phyloP scores from a whole-genome alignment of 92 coral and sea anemone genomes.

The Blastomussa wellsi region DNA sequence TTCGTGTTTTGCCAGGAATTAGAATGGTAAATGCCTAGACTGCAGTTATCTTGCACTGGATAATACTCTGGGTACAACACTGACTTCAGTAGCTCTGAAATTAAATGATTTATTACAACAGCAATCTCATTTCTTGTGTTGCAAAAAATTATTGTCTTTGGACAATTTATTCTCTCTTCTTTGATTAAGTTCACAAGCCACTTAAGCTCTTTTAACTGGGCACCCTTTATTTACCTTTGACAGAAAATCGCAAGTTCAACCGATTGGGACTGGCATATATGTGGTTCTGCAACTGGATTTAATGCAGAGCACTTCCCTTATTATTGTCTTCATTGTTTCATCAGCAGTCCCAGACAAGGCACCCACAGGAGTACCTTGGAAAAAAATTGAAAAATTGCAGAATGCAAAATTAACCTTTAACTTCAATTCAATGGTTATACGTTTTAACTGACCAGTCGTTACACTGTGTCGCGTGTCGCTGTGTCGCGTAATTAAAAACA shows the following conservation, averaged over 20 bases:
- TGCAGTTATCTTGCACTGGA: slow-evolving; percentile 26
- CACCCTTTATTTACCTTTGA: slow-evolving; percentile 28
- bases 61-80: slow-evolving; percentile 12
- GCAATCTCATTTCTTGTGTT: slow-evolving; percentile 64
- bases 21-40: slow-evolving; percentile 59
- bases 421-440: background rate
- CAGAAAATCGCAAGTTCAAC: slow-evolving; percentile 45
- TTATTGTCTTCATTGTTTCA: slow-evolving; percentile 30
- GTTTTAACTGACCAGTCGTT: no score
- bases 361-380: slow-evolving; percentile 53
- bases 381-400: background rate
- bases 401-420: background rate
- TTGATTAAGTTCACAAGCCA: slow-evolving; percentile 49
- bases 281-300: background rate
- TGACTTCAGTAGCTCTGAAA: slow-evolving; percentile 25
- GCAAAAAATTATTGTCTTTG: slow-evolving; percentile 66
- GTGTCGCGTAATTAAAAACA: no score
- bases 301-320: slow-evolving; percentile 27
- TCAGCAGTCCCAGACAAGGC: slow-evolving; percentile 70
- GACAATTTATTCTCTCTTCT: slow-evolving; percentile 34
- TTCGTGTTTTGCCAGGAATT: slow-evolving; percentile 56
- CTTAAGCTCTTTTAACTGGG: slow-evolving; percentile 14
- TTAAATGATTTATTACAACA: slow-evolving; percentile 37
- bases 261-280: slow-evolving; percentile 65
- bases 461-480: no score